phyloP scores from a whole-genome alignment of 2,113 vertebrate species.

The Rhombomys opimus region DNA sequence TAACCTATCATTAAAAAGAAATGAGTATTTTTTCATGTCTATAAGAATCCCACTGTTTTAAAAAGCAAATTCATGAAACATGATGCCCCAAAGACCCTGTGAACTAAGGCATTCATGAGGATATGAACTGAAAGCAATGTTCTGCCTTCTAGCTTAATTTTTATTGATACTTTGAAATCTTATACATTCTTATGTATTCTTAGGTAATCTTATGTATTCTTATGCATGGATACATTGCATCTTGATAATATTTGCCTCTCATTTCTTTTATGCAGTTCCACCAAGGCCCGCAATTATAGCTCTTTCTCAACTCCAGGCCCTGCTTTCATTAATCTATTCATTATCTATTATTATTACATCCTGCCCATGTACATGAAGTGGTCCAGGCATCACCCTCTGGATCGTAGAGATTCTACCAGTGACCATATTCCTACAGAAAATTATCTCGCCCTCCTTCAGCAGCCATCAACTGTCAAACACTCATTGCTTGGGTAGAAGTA shows the following conservation, averaged over 20 bases:
- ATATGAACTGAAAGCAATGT: slow-evolving; percentile 51
- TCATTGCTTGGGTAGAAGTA: neutral
- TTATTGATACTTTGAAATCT: neutral
- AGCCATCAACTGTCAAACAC: neutral
- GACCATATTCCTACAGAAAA: neutral
- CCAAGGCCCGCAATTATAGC: no score
- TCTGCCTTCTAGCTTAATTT: neutral
- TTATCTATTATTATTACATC: no score
- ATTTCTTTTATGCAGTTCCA: neutral
- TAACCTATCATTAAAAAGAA: slow-evolving; percentile 54
- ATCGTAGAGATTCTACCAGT: neutral
- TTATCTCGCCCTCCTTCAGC: no score
- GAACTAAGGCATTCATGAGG: slow-evolving; percentile 44
- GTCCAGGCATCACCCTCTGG: neutral
- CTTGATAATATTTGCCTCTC: neutral
- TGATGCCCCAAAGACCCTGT: neutral
- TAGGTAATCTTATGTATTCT: neutral
- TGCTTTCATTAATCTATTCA: neutral
- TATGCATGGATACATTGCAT: neutral
- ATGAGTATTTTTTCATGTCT: slow-evolving; percentile 46
- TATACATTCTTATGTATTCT: neutral
- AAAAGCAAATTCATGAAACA: slow-evolving; percentile 52
- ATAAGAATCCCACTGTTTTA: slow-evolving; percentile 59
- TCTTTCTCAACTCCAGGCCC: neutral
- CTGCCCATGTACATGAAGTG: neutral